Evolutionary conservation across 2,888 invertebrate species (phyloP).

Genomic region (Cancer borealis): DNA sequence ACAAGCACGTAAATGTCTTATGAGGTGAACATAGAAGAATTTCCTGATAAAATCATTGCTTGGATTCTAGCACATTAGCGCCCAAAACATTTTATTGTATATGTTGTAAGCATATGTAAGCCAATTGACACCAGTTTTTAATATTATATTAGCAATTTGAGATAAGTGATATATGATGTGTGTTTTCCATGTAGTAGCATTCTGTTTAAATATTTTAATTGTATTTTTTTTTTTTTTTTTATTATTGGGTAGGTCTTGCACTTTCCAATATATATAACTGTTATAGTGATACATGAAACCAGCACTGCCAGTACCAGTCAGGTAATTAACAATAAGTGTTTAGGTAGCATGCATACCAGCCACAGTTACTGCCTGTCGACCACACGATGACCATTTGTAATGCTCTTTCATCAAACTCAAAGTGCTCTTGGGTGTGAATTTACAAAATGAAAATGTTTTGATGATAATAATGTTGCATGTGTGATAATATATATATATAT

Average conservation of each 20-base stretch:
- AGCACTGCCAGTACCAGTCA: slow-evolving; percentile 75
- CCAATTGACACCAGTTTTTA: slow-evolving; percentile 22
- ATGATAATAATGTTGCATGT: not conserved
- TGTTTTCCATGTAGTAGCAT: slow-evolving; percentile 43
- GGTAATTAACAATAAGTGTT: slow-evolving; percentile 72
- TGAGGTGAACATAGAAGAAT: not conserved
- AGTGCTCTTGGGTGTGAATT: slow-evolving; percentile 63
- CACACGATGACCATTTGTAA: slow-evolving; percentile 65
- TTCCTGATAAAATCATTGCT: slow-evolving; percentile 42
- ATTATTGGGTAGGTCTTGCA: slow-evolving; percentile 18
- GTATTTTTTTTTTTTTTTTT: slow-evolving; percentile 44
- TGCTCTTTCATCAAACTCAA: slow-evolving; percentile 64
- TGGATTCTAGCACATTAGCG: slow-evolving; percentile 67
- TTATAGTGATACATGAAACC: slow-evolving; percentile 72
- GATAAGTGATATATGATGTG: slow-evolving; percentile 7
- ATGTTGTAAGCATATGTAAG: slow-evolving; percentile 50
- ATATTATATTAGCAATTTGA: not conserved
- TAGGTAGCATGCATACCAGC: slow-evolving; percentile 69
- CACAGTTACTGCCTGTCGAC: slow-evolving; percentile 69
- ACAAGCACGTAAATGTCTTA: not conserved
- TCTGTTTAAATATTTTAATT: slow-evolving; percentile 58
- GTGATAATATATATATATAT: not conserved
- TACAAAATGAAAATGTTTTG: not conserved
- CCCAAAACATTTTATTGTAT: slow-evolving; percentile 56
- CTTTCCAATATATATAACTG: slow-evolving; percentile 64